phyloP scores from a whole-genome alignment of 2,113 vertebrate species.

The Trogon melanurus region DNA sequence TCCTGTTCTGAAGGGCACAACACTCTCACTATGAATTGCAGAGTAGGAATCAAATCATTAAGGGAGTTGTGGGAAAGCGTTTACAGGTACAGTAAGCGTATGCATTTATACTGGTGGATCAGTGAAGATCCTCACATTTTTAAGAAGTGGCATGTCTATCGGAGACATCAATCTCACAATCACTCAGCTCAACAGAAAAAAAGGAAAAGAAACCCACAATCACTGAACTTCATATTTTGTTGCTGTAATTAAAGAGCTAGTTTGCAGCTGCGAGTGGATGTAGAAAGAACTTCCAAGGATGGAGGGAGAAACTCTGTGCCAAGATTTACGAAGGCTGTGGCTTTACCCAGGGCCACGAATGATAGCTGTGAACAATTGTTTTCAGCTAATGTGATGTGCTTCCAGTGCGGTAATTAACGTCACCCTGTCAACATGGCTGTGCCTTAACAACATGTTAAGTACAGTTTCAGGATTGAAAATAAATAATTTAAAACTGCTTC shows the following conservation, averaged over 20 bases:
- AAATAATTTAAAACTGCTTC: slow-evolving; percentile 55
- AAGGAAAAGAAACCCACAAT: neutral
- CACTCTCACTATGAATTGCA: neutral
- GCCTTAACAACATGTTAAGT: slow-evolving; percentile 14
- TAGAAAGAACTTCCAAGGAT: neutral
- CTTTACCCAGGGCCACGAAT: neutral
- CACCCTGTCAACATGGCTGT: slow-evolving; percentile 30
- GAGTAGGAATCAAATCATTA: neutral
- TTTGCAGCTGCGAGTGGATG: neutral
- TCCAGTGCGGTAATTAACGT: slow-evolving; percentile 23
- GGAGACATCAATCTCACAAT: neutral
- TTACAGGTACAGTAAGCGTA: neutral
- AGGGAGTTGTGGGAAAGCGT: neutral
- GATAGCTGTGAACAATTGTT: neutral
- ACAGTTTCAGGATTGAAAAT: slow-evolving; percentile 23
- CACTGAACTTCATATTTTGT: neutral
- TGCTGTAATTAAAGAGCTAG: neutral
- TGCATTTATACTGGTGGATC: neutral
- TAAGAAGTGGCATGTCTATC: neutral
- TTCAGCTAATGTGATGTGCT: slow-evolving; percentile 12
- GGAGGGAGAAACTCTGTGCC: neutral
- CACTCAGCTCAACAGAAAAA: neutral
- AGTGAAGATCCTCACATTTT: neutral
- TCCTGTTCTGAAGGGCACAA: neutral
- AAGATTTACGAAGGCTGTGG: neutral